Percentiles rank a stretch among this genome's conserved stretches.
Evolutionary conservation across 2,888 invertebrate genomes (phyloP).

Genomic region (Thecophora atra): DNA sequence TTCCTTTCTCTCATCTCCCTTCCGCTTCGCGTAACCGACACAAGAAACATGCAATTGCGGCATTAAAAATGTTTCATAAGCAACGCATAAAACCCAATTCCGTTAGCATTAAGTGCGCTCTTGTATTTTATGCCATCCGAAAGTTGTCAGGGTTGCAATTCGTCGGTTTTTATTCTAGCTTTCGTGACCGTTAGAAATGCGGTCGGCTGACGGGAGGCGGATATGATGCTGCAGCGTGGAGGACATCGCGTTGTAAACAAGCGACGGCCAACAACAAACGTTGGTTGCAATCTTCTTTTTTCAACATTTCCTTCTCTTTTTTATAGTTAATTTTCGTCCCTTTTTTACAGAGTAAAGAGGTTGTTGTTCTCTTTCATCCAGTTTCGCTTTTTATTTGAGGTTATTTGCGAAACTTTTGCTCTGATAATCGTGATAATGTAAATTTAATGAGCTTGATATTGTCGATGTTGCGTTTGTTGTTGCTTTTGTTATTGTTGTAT

Average conservation of each 20-base stretch:
- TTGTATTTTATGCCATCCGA: neutral
- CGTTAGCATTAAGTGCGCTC: conserved; percentile 18
- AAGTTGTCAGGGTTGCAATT: neutral
- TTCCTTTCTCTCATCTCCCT: too few relatives aligned
- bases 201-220: conserved; percentile 9
- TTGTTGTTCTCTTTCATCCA: neutral
- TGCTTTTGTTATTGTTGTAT: conserved; percentile 14
- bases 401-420: conserved; percentile 34
- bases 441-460: conserved; percentile 46
- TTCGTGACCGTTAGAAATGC: neutral
- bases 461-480: neutral
- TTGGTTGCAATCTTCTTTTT: neutral
- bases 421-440: conserved; percentile 43
- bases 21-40: too few relatives aligned
- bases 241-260: neutral
- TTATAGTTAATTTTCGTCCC: neutral
- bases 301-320: neutral
- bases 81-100: conserved; percentile 22
- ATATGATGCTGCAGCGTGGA: conserved; percentile 22
- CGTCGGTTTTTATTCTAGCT: neutral
- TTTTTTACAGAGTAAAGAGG: too few relatives aligned
- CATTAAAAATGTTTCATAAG: conserved; percentile 24
- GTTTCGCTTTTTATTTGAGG: conserved; percentile 34
- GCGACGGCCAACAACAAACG: neutral
- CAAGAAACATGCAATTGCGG: neutral